Conservation (phyloP, 2,113 vertebrate genomes). For the Brachypodius melanocephalos region DNA sequence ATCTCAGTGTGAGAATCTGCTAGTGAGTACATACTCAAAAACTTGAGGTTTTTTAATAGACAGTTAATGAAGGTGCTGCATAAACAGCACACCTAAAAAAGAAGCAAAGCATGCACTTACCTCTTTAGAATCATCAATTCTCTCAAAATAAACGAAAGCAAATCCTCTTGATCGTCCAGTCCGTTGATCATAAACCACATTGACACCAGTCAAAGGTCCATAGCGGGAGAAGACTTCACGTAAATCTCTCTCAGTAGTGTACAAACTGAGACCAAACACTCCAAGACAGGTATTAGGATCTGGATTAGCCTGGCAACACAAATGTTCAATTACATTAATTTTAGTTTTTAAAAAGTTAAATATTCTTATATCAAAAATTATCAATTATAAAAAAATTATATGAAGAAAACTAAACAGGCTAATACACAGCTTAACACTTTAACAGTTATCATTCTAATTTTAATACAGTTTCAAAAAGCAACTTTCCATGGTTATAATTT, state of each 20-base stretch:
- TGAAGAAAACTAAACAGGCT: not conserved
- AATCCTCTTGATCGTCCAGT: conserved; percentile 92
- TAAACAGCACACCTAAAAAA: not conserved
- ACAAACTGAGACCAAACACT: conserved; percentile 93
- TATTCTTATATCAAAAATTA: not conserved
- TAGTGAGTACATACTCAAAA: not conserved
- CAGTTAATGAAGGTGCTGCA: not conserved
- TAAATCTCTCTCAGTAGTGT: conserved; percentile 91
- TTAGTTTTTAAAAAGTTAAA: not conserved
- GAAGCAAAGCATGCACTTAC: conserved; percentile 62
- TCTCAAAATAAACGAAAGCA: conserved; percentile 92
- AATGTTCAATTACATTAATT: not conserved
- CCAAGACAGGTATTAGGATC: conserved; percentile 92
- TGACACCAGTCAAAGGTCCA: conserved; percentile 88
- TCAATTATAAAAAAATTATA: not conserved
- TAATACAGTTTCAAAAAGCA: not conserved
- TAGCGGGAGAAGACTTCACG: conserved; percentile 94
- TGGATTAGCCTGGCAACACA: conserved; percentile 85
- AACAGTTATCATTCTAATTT: not conserved
- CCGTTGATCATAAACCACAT: conserved; percentile 92
- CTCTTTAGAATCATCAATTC: conserved; percentile 92
- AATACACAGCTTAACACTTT: not conserved
- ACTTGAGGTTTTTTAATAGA: not conserved
- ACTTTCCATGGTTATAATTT: not conserved
- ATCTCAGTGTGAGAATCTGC: not conserved